Evolutionary conservation across 2,113 vertebrate species (phyloP).

Genomic region (Donacobius atricapilla): DNA sequence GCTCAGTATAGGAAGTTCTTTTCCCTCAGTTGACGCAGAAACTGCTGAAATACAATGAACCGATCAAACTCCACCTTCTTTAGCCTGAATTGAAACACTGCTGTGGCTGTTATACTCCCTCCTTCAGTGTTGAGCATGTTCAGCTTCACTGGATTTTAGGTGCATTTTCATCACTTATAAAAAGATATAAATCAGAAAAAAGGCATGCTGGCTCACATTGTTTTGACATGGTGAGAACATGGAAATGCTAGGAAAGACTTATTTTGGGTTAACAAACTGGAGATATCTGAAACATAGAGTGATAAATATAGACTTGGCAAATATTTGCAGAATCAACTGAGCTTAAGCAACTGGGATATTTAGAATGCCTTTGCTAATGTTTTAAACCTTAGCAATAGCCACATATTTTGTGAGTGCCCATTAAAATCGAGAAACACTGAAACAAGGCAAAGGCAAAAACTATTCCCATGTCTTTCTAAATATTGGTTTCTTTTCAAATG

Average conservation of each 20-base stretch:
- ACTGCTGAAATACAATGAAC: not conserved
- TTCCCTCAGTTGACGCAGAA: not conserved
- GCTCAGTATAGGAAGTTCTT: not conserved
- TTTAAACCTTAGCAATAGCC: not conserved
- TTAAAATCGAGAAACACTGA: not conserved
- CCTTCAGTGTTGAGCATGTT: not conserved
- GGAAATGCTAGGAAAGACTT: not conserved
- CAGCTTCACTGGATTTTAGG: not conserved
- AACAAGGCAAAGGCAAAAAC: not conserved
- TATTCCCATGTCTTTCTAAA: not conserved
- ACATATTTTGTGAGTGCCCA: not conserved
- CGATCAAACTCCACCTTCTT: not conserved
- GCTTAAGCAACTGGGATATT: not conserved
- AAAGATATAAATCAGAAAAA: not conserved
- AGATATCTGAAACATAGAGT: not conserved
- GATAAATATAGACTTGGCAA: not conserved
- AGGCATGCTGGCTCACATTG: not conserved
- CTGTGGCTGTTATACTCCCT: not conserved
- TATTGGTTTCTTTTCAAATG: not conserved
- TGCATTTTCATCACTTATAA: not conserved
- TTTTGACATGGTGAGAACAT: not conserved
- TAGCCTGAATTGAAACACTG: not conserved
- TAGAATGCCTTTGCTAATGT: not conserved
- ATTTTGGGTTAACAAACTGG: not conserved
- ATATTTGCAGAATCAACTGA: not conserved